Conservation (phyloP, 2,113 vertebrate species). For the Scopus umbretta region DNA sequence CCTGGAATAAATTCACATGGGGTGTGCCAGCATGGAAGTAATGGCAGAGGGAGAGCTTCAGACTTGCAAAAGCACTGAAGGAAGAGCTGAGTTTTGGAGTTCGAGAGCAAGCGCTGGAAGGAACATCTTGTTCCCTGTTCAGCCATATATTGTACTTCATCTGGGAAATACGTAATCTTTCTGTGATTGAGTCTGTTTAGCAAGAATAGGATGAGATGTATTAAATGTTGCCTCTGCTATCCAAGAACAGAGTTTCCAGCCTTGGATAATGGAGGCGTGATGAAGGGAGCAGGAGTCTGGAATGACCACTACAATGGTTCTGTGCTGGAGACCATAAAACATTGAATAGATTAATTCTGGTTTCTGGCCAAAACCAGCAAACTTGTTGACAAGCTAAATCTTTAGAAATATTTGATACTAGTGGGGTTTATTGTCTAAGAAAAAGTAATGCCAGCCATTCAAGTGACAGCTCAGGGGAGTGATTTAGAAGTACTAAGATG, state of each 20-base stretch:
- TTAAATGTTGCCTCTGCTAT: background rate
- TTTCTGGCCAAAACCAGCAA: background rate
- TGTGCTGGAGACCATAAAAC: background rate
- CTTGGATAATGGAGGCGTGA: background rate
- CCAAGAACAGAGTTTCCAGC: background rate
- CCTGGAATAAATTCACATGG: background rate
- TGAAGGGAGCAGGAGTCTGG: background rate
- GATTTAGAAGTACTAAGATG: background rate
- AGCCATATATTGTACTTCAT: background rate
- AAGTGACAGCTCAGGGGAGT: background rate
- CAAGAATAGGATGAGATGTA: background rate
- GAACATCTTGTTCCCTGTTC: background rate
- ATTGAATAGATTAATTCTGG: background rate
- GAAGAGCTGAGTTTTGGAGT: background rate
- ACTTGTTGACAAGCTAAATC: background rate
- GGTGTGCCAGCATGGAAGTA: background rate
- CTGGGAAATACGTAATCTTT: background rate
- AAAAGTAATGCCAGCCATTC: background rate
- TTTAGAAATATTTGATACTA: background rate
- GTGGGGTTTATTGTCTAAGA: background rate
- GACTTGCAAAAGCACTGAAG: background rate
- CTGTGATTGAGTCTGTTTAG: background rate
- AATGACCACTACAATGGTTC: background rate
- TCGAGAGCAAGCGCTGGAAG: background rate
- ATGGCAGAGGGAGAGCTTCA: background rate